These are phyloP conservation scores for Ciconia stormi DNA, from an alignment of 2,113 vertebrate species.

Conservation along the genomic window DNA sequence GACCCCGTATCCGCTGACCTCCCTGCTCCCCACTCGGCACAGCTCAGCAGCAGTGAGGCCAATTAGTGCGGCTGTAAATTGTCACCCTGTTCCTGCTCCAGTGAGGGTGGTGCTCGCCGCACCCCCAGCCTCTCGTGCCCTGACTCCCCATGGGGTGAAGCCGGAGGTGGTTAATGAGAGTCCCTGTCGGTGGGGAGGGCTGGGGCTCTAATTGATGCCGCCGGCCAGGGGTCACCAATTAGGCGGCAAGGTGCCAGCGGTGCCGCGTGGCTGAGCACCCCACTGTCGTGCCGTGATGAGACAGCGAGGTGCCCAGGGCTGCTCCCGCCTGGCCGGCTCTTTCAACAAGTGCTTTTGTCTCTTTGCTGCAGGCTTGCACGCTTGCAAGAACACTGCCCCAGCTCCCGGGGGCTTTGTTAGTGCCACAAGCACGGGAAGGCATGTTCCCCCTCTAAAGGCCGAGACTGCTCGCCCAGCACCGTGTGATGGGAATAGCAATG, in stretches of 20 bases:
- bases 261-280: fast-evolving
- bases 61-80: background rate
- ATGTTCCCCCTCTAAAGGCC: fast-evolving
- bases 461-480: fast-evolving
- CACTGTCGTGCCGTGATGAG: background rate
- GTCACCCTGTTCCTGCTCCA: background rate
- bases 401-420: background rate
- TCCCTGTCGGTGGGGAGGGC: background rate
- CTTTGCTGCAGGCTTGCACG: background rate
- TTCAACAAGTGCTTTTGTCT: background rate
- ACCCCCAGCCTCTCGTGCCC: background rate
- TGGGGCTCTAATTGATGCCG: background rate
- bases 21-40: background rate
- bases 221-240: background rate
- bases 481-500: fast-evolving
- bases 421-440: fast-evolving
- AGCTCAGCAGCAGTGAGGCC: background rate
- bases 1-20: background rate
- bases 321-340: background rate
- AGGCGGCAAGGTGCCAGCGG: background rate
- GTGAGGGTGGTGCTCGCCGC: background rate
- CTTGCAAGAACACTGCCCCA: fast-evolving
- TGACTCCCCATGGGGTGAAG: background rate
- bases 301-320: background rate
- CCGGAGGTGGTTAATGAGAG: background rate